Conservation (phyloP, 2,113 vertebrate species). For the Amblyornis subalaris region DNA sequence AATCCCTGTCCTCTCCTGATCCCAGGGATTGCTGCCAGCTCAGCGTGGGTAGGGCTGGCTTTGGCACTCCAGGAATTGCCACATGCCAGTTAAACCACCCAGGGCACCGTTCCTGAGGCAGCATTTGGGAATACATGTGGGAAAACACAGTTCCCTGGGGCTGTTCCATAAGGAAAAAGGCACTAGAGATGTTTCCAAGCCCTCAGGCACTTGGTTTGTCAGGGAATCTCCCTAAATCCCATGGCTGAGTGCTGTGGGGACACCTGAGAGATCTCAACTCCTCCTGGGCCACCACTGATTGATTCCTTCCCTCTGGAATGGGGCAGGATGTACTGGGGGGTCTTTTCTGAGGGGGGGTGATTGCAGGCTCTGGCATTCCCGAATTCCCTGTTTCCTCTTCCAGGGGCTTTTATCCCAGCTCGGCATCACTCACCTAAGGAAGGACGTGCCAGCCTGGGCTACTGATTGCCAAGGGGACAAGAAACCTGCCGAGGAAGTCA, state of each 20-base stretch:
- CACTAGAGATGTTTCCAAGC: neutral
- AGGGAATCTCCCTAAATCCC: neutral
- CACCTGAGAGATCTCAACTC: neutral
- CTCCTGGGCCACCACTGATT: neutral
- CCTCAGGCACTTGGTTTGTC: neutral
- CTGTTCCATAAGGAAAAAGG: neutral
- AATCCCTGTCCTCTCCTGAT: neutral
- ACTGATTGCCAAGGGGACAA: constrained; percentile 25
- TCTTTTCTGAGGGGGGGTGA: neutral
- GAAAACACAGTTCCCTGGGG: neutral
- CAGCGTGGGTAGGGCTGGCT: rapidly evolving
- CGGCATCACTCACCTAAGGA: neutral
- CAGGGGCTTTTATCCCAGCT: neutral
- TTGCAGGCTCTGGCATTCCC: neutral
- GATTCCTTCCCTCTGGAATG: neutral
- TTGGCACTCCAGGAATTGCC: neutral
- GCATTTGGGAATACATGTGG: rapidly evolving
- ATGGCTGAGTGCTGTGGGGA: rapidly evolving
- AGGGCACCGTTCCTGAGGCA: neutral
- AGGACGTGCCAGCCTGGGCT: neutral
- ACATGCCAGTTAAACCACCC: rapidly evolving
- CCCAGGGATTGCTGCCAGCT: neutral
- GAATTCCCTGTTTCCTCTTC: neutral
- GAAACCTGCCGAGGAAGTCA: neutral
- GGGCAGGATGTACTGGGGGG: neutral